These are phyloP conservation scores for Gryon sp. DNA, from an alignment of 1,140 invertebrate species.

Conservation along the genomic window DNA sequence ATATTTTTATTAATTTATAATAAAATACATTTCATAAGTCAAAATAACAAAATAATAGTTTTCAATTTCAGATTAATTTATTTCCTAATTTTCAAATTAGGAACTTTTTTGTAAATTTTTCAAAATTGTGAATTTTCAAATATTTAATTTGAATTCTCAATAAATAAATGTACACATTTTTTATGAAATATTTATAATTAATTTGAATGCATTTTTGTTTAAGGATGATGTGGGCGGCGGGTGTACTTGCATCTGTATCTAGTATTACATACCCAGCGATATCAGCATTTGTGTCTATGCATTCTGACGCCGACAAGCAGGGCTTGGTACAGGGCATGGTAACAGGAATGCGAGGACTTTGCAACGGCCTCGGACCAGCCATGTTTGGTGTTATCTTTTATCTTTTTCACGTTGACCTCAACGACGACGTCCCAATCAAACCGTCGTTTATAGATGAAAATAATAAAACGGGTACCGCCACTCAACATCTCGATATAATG, in stretches of 20 bases:
- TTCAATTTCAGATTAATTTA: too few species aligned
- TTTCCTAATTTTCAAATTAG: too few species aligned
- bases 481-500: conserved; percentile 79
- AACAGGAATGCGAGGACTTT: conserved; percentile 96
- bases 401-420: conserved; percentile 98
- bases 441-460: conserved; percentile 75
- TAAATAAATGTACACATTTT: too few species aligned
- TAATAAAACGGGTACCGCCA: conserved; percentile 77
- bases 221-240: conserved; percentile 99
- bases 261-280: conserved; percentile 99
- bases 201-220: conserved; percentile 41
- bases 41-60: too few species aligned
- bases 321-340: conserved; percentile 99
- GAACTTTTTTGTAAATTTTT: too few species aligned
- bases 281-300: conserved; percentile 98
- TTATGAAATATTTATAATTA: too few species aligned
- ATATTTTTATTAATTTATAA: too few species aligned
- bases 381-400: conserved; percentile 99
- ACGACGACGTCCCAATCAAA: conserved; percentile 82
- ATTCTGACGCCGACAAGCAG: conserved; percentile 97
- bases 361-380: conserved; percentile 90
- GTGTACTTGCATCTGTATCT: conserved; percentile 95
- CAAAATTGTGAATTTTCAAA: too few species aligned
- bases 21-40: too few species aligned
- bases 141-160: too few species aligned